Conservation (phyloP, 30 jellyfish, hydroid and myxozoan species). For the Phacellophora camtschatica region DNA sequence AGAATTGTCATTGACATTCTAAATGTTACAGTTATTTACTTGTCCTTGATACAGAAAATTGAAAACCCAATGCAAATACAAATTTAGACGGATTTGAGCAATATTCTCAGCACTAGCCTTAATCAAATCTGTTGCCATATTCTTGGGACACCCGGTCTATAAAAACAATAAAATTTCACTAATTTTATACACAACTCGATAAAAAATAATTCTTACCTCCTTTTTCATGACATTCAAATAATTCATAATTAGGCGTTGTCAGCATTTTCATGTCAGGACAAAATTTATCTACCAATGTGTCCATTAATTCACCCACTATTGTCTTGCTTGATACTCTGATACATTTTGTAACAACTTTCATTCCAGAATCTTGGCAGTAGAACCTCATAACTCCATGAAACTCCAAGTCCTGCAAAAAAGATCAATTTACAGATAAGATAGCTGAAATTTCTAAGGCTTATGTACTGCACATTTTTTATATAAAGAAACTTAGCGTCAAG, state of each 20-base stretch:
- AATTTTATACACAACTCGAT: not conserved
- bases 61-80: no score
- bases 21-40: no score
- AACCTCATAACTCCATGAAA: slow-evolving; percentile 94
- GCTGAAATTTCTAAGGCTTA: no score
- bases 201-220: slow-evolving; percentile 64
- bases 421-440: no score
- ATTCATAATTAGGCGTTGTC: slow-evolving; percentile 80
- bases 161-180: not conserved
- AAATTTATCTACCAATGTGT: slow-evolving; percentile 84
- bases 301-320: slow-evolving; percentile 80
- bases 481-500: no score
- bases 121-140: not conserved
- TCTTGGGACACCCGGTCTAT: not conserved
- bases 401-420: slow-evolving; percentile 65
- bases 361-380: slow-evolving; percentile 83
- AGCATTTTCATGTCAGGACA: slow-evolving; percentile 93
- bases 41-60: no score
- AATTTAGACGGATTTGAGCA: no score
- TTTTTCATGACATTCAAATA: slow-evolving; percentile 84
- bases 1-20: no score
- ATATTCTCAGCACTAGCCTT: not conserved
- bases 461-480: no score
- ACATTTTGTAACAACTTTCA: slow-evolving; percentile 86
- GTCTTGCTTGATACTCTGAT: slow-evolving; percentile 82